Conservation (phyloP, 2,113 vertebrate species). For the Delphinapterus leucas region DNA sequence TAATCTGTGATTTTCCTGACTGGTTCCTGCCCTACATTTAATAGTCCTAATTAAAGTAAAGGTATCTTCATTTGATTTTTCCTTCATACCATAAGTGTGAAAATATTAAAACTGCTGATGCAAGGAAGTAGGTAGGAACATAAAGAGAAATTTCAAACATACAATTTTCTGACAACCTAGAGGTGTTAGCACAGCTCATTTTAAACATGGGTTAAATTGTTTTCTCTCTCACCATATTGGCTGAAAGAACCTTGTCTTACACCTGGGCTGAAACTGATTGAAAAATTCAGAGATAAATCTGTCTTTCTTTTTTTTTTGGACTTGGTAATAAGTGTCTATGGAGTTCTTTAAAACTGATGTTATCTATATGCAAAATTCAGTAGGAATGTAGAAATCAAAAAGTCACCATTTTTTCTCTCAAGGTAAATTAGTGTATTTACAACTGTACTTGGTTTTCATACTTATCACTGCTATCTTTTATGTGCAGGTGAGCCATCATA, state of each 20-base stretch:
- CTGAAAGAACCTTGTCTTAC: background rate
- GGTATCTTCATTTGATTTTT: background rate
- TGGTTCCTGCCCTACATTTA: background rate
- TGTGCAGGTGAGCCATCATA: background rate
- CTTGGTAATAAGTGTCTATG: background rate
- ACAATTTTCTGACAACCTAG: background rate
- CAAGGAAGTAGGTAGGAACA: background rate
- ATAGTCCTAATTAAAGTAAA: slow-evolving; percentile 32
- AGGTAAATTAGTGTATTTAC: background rate
- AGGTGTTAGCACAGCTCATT: background rate
- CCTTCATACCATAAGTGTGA: background rate
- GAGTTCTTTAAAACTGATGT: background rate
- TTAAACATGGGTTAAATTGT: background rate
- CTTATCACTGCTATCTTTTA: background rate
- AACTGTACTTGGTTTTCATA: background rate
- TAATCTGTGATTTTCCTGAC: background rate
- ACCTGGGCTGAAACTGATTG: background rate
- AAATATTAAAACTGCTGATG: background rate
- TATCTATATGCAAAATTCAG: slow-evolving; percentile 3
- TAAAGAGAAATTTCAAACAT: background rate
- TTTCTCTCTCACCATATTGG: background rate
- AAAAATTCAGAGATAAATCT: background rate
- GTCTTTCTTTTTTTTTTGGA: no score
- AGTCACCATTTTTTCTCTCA: background rate
- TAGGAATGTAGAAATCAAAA: background rate